Percentiles rank a stretch among this genome's conserved stretches.
These are phyloP conservation scores for Trypoxylon attenuatum DNA, from an alignment of 2,888 invertebrate genomes.

Conservation along the genomic window DNA sequence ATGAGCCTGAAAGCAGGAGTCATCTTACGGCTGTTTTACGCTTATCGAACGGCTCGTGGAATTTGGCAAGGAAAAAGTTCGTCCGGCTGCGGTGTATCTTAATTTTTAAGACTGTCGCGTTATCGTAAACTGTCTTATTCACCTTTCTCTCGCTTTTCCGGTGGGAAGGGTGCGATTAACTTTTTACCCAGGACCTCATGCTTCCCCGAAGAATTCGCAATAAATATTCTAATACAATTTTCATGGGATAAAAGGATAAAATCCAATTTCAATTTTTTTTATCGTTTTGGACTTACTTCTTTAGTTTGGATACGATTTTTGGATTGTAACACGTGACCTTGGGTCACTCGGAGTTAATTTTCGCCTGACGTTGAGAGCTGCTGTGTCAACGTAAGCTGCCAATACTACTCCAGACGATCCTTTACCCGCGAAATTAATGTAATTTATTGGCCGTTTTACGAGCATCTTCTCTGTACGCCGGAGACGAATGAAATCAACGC, in stretches of 20 bases:
- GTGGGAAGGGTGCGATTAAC: too few species aligned
- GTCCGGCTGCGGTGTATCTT: background rate
- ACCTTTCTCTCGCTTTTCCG: too few species aligned
- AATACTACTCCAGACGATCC: conserved; percentile 1
- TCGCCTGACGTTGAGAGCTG: background rate
- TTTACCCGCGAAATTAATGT: conserved; percentile 38
- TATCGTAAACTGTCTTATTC: background rate
- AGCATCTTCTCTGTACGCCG: conserved; percentile 22
- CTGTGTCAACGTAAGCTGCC: conserved; percentile 2
- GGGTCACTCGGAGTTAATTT: background rate
- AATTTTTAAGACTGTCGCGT: background rate
- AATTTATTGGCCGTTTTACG: conserved; percentile 50
- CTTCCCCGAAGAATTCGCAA: background rate
- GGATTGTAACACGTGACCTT: background rate
- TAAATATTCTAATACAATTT: background rate
- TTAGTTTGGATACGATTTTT: background rate
- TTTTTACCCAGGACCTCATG: too few species aligned
- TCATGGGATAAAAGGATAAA: background rate
- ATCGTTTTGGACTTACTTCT: background rate
- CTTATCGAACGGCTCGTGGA: conserved; percentile 22
- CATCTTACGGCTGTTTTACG: conserved; percentile 29
- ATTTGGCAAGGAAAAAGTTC: conserved; percentile 22
- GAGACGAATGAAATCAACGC: background rate
- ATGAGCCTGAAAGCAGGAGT: conserved; percentile 26
- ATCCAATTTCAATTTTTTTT: background rate